These are phyloP conservation scores for Diplazon laetatorius DNA, from an alignment of 2,888 invertebrate species.

Conservation along the genomic window DNA sequence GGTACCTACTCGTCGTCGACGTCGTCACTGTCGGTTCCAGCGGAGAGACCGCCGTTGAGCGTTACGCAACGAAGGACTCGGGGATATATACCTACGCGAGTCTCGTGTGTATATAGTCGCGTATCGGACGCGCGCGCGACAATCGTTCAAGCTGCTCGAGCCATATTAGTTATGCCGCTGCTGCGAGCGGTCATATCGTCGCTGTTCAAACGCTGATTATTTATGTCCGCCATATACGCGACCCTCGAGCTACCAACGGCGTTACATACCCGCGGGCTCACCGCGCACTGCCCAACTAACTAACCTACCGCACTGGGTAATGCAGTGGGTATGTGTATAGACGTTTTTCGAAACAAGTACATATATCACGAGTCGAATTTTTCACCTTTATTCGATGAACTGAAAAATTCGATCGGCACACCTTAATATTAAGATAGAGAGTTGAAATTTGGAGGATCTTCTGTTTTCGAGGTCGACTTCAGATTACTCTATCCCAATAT, in stretches of 20 bases:
- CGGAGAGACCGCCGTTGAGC: conserved; percentile 19
- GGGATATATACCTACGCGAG: not conserved
- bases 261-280: conserved; percentile 47
- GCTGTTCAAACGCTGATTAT: conserved; percentile 71
- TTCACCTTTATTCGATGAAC: too few species aligned
- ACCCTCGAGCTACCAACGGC: conserved; percentile 44
- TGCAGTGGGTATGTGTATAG: conserved; percentile 42
- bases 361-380: too few species aligned
- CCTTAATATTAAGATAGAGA: too few species aligned
- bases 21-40: conserved; percentile 34
- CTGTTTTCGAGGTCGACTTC: too few species aligned
- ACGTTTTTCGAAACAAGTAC: conserved; percentile 6
- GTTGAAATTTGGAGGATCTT: too few species aligned
- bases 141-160: conserved; percentile 43
- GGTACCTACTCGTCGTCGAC: conserved; percentile 45
- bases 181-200: conserved; percentile 14
- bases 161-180: conserved; percentile 19
- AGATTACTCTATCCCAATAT: too few species aligned
- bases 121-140: conserved; percentile 55
- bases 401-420: too few species aligned
- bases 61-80: conserved; percentile 54
- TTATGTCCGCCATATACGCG: conserved; percentile 68
- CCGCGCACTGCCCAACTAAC: conserved; percentile 75
- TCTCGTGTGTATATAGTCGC: not conserved
- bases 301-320: conserved; percentile 76